These are phyloP conservation scores for Remorina albescens DNA, from an alignment of 2,797 vertebrate species.

Conservation along the genomic window DNA sequence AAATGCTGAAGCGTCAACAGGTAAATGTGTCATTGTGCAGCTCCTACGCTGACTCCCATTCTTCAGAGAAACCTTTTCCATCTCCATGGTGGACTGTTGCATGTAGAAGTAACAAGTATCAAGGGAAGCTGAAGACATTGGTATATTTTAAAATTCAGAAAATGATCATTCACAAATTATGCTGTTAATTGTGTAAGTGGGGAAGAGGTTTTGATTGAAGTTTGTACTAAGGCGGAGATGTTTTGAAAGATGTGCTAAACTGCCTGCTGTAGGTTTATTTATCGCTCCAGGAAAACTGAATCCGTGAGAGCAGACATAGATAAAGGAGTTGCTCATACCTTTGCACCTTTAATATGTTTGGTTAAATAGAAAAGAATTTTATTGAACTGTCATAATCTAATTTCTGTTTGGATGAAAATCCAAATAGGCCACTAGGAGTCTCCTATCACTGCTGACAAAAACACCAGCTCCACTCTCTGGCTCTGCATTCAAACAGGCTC, in stretches of 20 bases:
- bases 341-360: slow-evolving; percentile 15
- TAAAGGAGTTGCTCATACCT: slow-evolving; percentile 8
- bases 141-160: slow-evolving; percentile 23
- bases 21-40: slow-evolving; percentile 45
- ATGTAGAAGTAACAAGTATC: background rate
- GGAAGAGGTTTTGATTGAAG: slow-evolving; percentile 16
- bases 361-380: background rate
- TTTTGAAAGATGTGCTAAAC: slow-evolving; percentile 6
- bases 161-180: slow-evolving; percentile 22
- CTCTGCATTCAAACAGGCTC: slow-evolving; percentile 10
- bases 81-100: slow-evolving; percentile 6
- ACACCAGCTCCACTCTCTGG: background rate
- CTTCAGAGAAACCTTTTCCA: slow-evolving; percentile 8
- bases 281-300: slow-evolving; percentile 8
- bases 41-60: slow-evolving; percentile 28
- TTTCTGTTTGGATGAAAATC: slow-evolving; percentile 20
- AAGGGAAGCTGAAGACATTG: slow-evolving; percentile 10
- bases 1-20: slow-evolving; percentile 49
- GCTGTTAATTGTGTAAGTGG: slow-evolving; percentile 16
- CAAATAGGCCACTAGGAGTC: slow-evolving; percentile 76
- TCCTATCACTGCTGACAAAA: slow-evolving; percentile 67
- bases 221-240: slow-evolving; percentile 15
- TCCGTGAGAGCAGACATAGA: background rate
- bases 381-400: background rate
- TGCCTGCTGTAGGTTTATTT: slow-evolving; percentile 3